These are phyloP conservation scores for Periplaneta americana DNA, from an alignment of 1,140 invertebrate genomes.

Conservation along the genomic window DNA sequence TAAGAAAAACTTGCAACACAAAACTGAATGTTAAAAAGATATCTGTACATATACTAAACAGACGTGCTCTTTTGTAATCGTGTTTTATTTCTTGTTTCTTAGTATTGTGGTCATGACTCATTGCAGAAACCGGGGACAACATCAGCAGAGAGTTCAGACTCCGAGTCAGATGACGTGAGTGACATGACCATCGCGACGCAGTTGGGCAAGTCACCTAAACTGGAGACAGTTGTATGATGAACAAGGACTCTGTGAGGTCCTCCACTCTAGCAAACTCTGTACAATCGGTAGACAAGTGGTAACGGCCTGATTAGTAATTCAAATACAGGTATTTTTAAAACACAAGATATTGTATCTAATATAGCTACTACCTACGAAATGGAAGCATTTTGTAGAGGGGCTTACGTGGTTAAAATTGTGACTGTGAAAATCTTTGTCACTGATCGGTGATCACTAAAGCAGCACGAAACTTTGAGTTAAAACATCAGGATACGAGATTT, in stretches of 20 bases:
- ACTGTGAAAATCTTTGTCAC: too few species aligned
- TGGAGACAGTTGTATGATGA: conserved; percentile 19
- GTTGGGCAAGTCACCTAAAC: conserved; percentile 23
- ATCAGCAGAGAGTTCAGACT: conserved; percentile 35
- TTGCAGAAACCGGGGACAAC: conserved; percentile 24
- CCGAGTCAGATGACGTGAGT: conserved; percentile 40
- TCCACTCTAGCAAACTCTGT: background rate
- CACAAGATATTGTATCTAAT: background rate
- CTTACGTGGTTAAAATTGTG: background rate
- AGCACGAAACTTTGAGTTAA: too few species aligned
- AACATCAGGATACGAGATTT: too few species aligned
- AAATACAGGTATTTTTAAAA: background rate
- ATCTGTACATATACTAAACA: too few species aligned
- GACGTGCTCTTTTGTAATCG: too few species aligned
- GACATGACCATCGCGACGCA: conserved; percentile 38
- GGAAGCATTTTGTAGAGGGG: background rate
- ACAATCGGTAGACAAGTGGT: background rate
- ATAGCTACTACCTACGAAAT: too few species aligned
- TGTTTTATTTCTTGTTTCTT: too few species aligned
- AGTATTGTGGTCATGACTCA: too few species aligned
- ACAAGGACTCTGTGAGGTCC: background rate
- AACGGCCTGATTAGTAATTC: background rate
- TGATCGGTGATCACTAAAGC: too few species aligned
- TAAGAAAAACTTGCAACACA: too few species aligned
- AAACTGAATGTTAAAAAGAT: too few species aligned